Evolutionary conservation across 2,797 vertebrate genomes (phyloP), one percentile per base, ranked within the genome.

Genomic region (Pseudotriccus pelzelni): DNA sequence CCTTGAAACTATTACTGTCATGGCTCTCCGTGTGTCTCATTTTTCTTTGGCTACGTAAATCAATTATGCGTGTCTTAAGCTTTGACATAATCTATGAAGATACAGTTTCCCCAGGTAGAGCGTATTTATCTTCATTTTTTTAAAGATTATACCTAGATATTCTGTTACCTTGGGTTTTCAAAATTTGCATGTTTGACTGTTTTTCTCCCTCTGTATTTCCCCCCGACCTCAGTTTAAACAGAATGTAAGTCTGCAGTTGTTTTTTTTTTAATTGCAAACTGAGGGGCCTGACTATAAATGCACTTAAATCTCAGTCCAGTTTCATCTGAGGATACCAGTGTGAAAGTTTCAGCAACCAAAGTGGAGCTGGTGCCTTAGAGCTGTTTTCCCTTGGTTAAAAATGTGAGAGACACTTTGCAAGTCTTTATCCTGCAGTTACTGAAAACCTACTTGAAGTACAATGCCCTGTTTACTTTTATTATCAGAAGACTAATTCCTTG

Each of bases 81-180:
- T 96, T 95, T 90, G 91, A 81, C 82, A 90, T 97, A 96, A 95
- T 96, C 77, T 95, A 96, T 93, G 94, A 94, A 89, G 87, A 90
- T 96, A 87, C 7, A 37, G 14, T 92, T 92, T 96, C 52, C 43
- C 23, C 28, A 86, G 68, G 34, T 94, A 90, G 18, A 56, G 37
- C 28, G 12, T 86, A 94, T 97, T 96, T 95, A 63, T 95, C 87
- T 94, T 96, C 16, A 90, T 97, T 95, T 91, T 91, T 77, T 95
- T 34, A 82, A 82, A 93, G 37, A 84, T 69, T 52, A 49, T 49
- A 46, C 30, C 34, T 55, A 74, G 36, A 56, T 86, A 83, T 68
- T 94, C 46, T 60, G 24, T 86, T 68, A 52, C 47, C 13, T 24
- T 24, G 10, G 8, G 5, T 87, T 89, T 78, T 89, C 63, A 77